phyloP scores from a whole-genome alignment of 2,888 invertebrate genomes.

The Penaeus monodon region DNA sequence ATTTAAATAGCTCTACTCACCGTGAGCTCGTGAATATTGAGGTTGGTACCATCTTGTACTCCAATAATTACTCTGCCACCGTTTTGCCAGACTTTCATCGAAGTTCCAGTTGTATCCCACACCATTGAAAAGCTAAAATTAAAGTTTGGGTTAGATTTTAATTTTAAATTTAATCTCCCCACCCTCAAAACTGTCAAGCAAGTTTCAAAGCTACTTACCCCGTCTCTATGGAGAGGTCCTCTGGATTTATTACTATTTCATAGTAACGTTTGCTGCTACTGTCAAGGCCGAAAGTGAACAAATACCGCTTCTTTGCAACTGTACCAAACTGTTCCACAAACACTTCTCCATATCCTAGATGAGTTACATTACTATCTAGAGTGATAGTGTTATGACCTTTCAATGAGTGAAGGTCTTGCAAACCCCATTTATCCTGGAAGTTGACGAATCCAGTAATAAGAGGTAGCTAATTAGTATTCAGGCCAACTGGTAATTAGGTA shows the following conservation, averaged over 20 bases:
- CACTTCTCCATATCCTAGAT: constrained; percentile 37
- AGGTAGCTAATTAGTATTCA: no score
- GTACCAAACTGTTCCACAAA: constrained; percentile 19
- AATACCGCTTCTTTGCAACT: constrained; percentile 25
- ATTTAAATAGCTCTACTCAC: not conserved
- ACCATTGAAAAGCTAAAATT: constrained; percentile 8
- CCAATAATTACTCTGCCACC: constrained; percentile 35
- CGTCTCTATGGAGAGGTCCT: not conserved
- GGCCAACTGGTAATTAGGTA: not conserved
- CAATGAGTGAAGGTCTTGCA: not conserved
- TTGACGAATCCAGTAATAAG: not conserved
- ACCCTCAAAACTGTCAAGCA: no score
- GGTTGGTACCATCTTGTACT: not conserved
- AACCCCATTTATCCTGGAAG: constrained; percentile 28
- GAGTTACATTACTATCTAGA: constrained; percentile 23
- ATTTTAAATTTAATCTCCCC: no score
- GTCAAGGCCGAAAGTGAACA: constrained; percentile 23
- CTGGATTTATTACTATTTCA: not conserved
- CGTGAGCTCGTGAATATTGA: constrained; percentile 18
- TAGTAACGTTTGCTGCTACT: constrained; percentile 27
- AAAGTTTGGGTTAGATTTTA: no score
- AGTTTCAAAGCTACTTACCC: not conserved
- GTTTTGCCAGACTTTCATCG: constrained; percentile 40
- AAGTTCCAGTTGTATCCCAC: constrained; percentile 28
- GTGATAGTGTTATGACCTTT: constrained; percentile 20